Percentiles rank a stretch among this genome's conserved stretches.
Evolutionary conservation across 92 coral and sea anemone genomes (phyloP).

Genomic region (Siderastrea radians): DNA sequence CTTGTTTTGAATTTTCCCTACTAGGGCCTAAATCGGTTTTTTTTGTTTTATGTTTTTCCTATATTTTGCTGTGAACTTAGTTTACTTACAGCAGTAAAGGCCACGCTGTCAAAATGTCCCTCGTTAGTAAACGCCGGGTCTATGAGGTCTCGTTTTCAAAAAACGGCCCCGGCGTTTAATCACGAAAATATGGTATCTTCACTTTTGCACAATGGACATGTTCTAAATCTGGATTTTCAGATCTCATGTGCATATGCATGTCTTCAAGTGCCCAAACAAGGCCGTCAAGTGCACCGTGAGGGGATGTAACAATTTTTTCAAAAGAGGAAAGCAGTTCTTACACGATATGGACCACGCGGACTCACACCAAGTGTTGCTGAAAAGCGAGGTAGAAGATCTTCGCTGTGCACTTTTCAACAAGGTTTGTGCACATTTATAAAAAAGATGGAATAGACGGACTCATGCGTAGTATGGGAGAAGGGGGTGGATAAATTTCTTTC

Average conservation of each 20-base stretch:
- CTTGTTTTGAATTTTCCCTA: no score
- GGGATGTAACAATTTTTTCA: not conserved
- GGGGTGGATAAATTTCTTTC: not conserved
- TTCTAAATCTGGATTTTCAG: not conserved
- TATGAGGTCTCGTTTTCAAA: no score
- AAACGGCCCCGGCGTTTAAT: no score
- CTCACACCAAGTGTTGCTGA: not conserved
- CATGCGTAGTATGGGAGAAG: not conserved
- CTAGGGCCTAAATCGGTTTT: no score
- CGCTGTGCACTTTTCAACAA: not conserved
- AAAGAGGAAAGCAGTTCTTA: not conserved
- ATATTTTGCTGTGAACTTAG: no score
- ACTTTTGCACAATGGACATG: no score
- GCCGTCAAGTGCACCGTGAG: not conserved
- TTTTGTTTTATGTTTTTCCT: no score
- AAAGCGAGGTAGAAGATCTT: not conserved
- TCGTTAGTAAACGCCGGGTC: no score
- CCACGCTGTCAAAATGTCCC: no score
- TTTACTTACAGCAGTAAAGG: no score
- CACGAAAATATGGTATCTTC: no score
- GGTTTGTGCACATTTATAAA: conserved; percentile 1
- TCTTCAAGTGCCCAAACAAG: not conserved
- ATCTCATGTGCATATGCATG: conserved; percentile 12
- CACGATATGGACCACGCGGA: not conserved
- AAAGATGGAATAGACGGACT: no score